A percentile compares a stretch with the other conserved stretches of the same genome.
Evolutionary conservation across 2,113 vertebrate genomes (phyloP).

Genomic region (Sphaerodactylus townsendi): DNA sequence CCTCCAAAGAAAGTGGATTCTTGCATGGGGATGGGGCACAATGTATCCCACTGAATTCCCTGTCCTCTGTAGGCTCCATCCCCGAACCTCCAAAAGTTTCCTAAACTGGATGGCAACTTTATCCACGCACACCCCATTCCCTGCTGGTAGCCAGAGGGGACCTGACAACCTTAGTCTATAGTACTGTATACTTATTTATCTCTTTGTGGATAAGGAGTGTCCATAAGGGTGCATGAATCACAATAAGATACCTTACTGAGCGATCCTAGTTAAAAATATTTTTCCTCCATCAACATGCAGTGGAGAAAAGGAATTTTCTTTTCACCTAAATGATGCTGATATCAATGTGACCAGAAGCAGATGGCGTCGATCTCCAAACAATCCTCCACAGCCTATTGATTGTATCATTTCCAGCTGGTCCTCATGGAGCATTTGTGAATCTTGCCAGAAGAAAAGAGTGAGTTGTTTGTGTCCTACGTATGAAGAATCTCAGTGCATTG

Average conservation of each 20-base stretch:
- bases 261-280: background rate
- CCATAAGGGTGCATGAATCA: background rate
- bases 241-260: background rate
- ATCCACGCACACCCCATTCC: no score
- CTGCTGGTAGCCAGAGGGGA: no score
- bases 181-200: background rate
- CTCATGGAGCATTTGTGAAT: conserved; percentile 86
- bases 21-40: no score
- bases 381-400: conserved; percentile 68
- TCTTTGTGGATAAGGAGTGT: background rate
- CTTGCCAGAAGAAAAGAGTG: conserved; percentile 88
- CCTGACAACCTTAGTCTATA: no score
- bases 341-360: conserved; percentile 37
- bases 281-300: conserved; percentile 46
- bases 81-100: no score
- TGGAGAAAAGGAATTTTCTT: conserved; percentile 11
- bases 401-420: conserved; percentile 87
- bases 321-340: conserved; percentile 7
- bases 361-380: conserved; percentile 26
- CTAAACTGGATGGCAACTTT: no score
- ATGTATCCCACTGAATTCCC: no score
- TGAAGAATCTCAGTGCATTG: background rate
- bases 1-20: no score
- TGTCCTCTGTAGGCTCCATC: no score
- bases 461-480: conserved; percentile 49